Evolutionary conservation across 1,140 invertebrate species (phyloP).

Genomic region (Cotesia vestalis): DNA sequence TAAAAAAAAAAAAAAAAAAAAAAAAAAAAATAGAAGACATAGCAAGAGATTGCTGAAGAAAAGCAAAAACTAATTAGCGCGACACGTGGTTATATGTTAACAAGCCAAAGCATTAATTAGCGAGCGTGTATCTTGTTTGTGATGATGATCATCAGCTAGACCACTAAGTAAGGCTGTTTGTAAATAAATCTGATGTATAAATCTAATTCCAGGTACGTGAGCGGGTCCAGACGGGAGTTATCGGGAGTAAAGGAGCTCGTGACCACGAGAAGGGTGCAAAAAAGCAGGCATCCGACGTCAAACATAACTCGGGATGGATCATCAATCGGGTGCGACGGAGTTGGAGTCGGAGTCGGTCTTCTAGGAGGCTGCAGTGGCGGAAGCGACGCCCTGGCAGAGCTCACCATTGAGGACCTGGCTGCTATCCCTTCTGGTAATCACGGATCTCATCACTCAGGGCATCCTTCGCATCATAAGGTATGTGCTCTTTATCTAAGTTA

Average conservation of each 20-base stretch:
- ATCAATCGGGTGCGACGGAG: conserved; percentile 40
- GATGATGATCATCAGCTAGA: not conserved
- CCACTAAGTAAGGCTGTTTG: not conserved
- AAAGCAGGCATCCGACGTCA: conserved; percentile 49
- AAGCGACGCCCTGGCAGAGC: conserved; percentile 62
- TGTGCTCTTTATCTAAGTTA: conserved; percentile 7
- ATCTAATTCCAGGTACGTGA: conserved; percentile 52
- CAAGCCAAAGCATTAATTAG: conserved; percentile 18
- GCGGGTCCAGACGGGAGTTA: conserved; percentile 56
- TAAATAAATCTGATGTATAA: conserved; percentile 11
- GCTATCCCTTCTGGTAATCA: conserved; percentile 61
- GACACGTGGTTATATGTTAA: conserved; percentile 26
- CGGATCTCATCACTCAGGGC: conserved; percentile 58
- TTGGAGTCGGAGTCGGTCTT: conserved; percentile 47
- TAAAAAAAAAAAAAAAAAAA: too few relatives aligned
- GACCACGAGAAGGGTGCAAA: conserved; percentile 56
- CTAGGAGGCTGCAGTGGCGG: conserved; percentile 60
- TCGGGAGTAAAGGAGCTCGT: conserved; percentile 60
- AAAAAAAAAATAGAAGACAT: too few relatives aligned
- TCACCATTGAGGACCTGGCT: conserved; percentile 63
- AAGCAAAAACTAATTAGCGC: conserved; percentile 1
- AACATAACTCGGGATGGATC: conserved; percentile 49
- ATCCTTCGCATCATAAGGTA: conserved; percentile 63
- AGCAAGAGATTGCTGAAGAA: not conserved
- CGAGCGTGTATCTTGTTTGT: conserved; percentile 2